Base-by-base conservation (phyloP, 2,113 vertebrate genomes). In the Myrmecobius fasciatus region DNA sequence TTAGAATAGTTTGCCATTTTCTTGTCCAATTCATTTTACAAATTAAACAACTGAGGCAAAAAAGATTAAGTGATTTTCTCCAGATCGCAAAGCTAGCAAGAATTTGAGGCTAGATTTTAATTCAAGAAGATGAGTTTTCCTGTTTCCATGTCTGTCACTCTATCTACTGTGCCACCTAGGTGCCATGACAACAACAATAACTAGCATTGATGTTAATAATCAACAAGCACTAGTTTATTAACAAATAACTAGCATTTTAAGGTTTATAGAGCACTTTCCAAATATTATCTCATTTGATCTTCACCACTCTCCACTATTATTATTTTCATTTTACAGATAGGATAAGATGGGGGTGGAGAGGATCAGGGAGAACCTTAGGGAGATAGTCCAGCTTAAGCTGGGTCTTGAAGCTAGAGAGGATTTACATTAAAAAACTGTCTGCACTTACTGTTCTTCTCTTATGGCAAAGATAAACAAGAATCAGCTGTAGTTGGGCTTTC, bases 391-490 rank as follows among this genome's bases (percentile, higher is more conserved):
- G 17, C 36, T 83, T 83, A 26, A 43, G 5, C 20, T 83, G 67
- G 7, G 17, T 1, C 67, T 43, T 83, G 17, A 43, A 24, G n/a
- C 43, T 83, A 20, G n/a, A 20, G 67, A 83, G 17, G 67, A 83
- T 83, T 83, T 83, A n/a, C 17, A 83, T 83, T 8, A n/a, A 83
- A 43, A 90, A 97, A 97, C 97, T 97, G 95, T 91, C 49, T 93
- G 36, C 93, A 88, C 54, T 97, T 97, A 89, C 53, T 95, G 92
- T 96, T 97, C 56, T 47, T 89, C 92, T 92, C 53, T 93, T 95
- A 90, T 96, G 97, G 96, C 89, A 96, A n/a, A 95, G n/a, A 94
- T 92, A 97, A 98, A 97, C 96, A 97, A 93, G 97, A 54, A 54
- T 92, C 95, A 92, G 60, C 96, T 97, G 95, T 93, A 97, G 96